Conservation (phyloP, 2,113 vertebrate genomes). For the Aptenodytes patagonicus region DNA sequence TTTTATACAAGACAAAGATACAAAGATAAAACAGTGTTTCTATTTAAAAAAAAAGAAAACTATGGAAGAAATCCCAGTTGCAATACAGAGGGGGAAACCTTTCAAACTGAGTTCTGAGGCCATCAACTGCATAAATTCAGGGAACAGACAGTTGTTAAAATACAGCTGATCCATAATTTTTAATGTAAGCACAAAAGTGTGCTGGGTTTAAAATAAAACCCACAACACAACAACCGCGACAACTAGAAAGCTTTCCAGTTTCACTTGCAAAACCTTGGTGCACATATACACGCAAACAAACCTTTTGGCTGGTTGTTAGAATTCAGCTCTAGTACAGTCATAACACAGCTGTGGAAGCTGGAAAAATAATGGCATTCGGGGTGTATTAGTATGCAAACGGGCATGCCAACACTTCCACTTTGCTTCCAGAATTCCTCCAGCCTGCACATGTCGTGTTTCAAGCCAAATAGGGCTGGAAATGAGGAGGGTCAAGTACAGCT, state of each 20-base stretch:
- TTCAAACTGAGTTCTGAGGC: conserved; percentile 62
- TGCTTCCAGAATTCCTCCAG: conserved; percentile 52
- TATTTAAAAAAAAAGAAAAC: conserved; percentile 31
- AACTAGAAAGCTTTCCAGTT: conserved; percentile 53
- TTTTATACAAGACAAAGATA: conserved; percentile 76
- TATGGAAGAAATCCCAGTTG: conserved; percentile 65
- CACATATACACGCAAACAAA: conserved; percentile 55
- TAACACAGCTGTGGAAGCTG: conserved; percentile 68
- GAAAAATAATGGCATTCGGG: conserved; percentile 57
- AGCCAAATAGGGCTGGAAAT: conserved; percentile 9
- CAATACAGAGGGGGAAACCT: conserved; percentile 43
- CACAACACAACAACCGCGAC: neutral
- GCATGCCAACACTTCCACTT: conserved; percentile 33
- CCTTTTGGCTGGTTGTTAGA: conserved; percentile 67
- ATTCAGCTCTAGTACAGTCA: conserved; percentile 65
- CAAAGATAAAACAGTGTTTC: conserved; percentile 68
- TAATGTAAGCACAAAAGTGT: conserved; percentile 52
- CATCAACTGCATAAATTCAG: conserved; percentile 54
- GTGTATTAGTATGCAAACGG: conserved; percentile 60
- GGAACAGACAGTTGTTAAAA: conserved; percentile 62
- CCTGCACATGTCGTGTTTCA: conserved; percentile 10
- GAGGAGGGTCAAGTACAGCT: conserved; percentile 32
- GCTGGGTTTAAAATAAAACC: neutral
- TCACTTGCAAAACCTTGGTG: conserved; percentile 40
- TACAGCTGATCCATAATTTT: conserved; percentile 50